Base-by-base conservation (phyloP, 2,888 invertebrate genomes). In the Leucoptera coffeella region DNA sequence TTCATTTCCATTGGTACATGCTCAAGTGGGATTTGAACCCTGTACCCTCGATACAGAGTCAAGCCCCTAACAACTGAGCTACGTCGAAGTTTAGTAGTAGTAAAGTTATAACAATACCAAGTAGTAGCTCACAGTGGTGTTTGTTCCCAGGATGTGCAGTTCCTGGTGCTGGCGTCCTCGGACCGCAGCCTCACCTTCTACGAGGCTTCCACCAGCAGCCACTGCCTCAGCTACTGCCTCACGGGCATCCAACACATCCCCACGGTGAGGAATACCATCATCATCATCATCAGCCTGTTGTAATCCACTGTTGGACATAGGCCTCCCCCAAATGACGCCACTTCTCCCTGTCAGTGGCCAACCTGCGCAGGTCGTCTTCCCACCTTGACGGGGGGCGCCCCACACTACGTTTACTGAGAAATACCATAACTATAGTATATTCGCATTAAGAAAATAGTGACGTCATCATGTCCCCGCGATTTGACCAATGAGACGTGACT, bases 101-200 rank as follows among this genome's bases (percentile, higher is more conserved):
- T n/a, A n/a, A n/a, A n/a, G n/a, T n/a, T n/a, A n/a, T n/a, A n/a
- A n/a, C n/a, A n/a, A n/a, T n/a, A n/a, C n/a, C n/a, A n/a, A n/a
- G n/a, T n/a, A n/a, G n/a, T n/a, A n/a, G n/a, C n/a, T n/a, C n/a
- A n/a, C n/a, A n/a, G n/a, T n/a, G n/a, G n/a, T n/a, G n/a, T n/a
- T n/a, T n/a, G n/a, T n/a, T 34, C 58, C 11, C 47, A 72, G 51
- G 78, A 80, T 35, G 65, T 73, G 3, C 59, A 72, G 28, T 64
- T 67, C 38, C 47, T 80, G 23, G 40, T 75, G 14, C 45, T 77
- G 22, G 58, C 74, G 1, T 73, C 75, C 3, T 76, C 78, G 1
- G 74, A 79, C 29, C 64, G 80, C 32, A 77, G 75, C 38, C 45
- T 80, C 23, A 71, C 71, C 3, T 49, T 80, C 21, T 78, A 77